These are phyloP conservation scores for Dolichallabes microphthalmus DNA, from an alignment of 2,113 vertebrate species.

Conservation along the genomic window DNA sequence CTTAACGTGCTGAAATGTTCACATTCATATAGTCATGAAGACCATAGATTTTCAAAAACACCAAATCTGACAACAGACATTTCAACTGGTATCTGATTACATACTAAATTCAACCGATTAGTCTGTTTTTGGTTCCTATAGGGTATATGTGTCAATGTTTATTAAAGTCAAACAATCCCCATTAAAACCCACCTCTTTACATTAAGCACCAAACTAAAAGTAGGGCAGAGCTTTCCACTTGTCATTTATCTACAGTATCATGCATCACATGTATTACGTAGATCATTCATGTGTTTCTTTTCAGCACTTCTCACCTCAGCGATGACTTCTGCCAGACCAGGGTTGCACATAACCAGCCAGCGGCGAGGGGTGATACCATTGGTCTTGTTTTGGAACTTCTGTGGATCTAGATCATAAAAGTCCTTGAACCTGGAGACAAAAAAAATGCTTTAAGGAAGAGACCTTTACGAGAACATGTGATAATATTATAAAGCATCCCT, in stretches of 20 bases:
- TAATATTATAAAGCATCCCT: no score
- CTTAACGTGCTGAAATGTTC: not conserved
- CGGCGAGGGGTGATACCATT: slow-evolving; percentile 93
- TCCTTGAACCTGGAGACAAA: slow-evolving; percentile 81
- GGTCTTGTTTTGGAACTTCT: slow-evolving; percentile 93
- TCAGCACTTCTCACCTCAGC: slow-evolving; percentile 77
- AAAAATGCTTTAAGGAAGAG: not conserved
- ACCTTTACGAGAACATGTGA: not conserved
- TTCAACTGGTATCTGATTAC: not conserved
- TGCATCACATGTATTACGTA: not conserved
- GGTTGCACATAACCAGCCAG: slow-evolving; percentile 89
- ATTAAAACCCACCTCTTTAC: not conserved
- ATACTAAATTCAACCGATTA: not conserved
- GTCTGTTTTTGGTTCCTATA: not conserved
- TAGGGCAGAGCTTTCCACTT: not conserved
- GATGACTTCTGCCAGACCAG: slow-evolving; percentile 86
- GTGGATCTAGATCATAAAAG: slow-evolving; percentile 88
- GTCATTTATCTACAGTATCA: not conserved
- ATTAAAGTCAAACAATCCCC: not conserved
- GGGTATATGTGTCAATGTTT: not conserved
- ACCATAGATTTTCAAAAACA: not conserved
- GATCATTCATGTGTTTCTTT: not conserved
- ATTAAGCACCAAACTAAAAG: not conserved
- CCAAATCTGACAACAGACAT: not conserved
- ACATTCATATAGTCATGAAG: not conserved